A percentile compares a stretch with the other conserved stretches of the same genome.
Evolutionary conservation across 2,888 invertebrate genomes (phyloP).

Genomic region (Spatulosminthurus flaviceps): DNA sequence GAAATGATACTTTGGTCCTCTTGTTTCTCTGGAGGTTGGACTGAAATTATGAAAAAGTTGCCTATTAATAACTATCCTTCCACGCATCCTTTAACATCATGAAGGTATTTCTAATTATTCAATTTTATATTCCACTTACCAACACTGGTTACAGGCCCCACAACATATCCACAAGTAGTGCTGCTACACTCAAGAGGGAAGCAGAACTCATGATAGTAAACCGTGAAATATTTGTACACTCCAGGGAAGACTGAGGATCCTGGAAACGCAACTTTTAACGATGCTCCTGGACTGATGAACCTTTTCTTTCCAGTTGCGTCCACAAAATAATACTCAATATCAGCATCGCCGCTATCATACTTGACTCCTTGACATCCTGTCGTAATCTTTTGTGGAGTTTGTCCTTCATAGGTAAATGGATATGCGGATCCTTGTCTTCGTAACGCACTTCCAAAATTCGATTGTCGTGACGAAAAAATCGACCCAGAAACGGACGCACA

Average conservation of each 20-base stretch:
- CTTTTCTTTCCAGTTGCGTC: constrained; percentile 58
- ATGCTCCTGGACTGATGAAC: constrained; percentile 40
- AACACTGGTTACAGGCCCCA: constrained; percentile 36
- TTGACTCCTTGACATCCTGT: constrained; percentile 55
- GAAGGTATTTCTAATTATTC: neutral
- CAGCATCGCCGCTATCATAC: constrained; percentile 43
- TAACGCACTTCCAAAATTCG: neutral
- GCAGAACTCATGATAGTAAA: constrained; percentile 58
- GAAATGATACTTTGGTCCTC: neutral
- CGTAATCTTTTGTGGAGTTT: constrained; percentile 51
- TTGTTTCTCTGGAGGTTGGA: neutral
- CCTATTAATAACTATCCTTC: neutral
- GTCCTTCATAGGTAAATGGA: constrained; percentile 51
- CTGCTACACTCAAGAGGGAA: constrained; percentile 56
- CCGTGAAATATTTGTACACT: constrained; percentile 43
- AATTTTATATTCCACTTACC: constrained; percentile 20
- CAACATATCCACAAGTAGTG: constrained; percentile 50
- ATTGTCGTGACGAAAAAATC: neutral
- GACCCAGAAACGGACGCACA: neutral
- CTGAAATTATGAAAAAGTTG: constrained; percentile 9
- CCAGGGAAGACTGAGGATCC: constrained; percentile 49
- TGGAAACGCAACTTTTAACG: constrained; percentile 52
- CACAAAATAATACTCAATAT: constrained; percentile 52
- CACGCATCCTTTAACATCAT: neutral
- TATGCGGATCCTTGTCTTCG: neutral